These are phyloP conservation scores for Xerus rutilus DNA, from an alignment of 2,797 vertebrate species.

Conservation along the genomic window DNA sequence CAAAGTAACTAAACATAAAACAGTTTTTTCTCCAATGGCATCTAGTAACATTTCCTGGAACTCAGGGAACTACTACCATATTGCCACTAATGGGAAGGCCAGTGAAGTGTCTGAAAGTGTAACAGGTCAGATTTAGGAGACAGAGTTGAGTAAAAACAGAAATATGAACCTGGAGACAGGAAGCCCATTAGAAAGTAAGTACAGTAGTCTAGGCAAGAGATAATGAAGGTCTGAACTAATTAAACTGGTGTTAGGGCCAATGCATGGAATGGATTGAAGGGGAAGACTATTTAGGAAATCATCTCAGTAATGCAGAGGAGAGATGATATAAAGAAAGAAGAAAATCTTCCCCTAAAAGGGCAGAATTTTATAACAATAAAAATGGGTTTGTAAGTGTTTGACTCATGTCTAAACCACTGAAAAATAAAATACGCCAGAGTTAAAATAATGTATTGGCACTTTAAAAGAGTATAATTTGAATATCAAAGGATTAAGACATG, in stretches of 20 bases:
- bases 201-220: neutral
- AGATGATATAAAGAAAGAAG: neutral
- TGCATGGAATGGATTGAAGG: neutral
- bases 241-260: neutral
- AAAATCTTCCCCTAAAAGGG: neutral
- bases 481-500: neutral
- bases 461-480: conserved; percentile 20
- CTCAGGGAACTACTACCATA: neutral
- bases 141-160: conserved; percentile 14
- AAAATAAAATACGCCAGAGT: conserved; percentile 16
- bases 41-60: conserved; percentile 38
- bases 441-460: conserved; percentile 11
- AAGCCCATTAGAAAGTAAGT: conserved; percentile 7
- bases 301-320: neutral
- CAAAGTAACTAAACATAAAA: conserved; percentile 45
- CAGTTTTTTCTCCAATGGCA: neutral
- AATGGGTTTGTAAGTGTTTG: neutral
- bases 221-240: neutral
- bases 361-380: neutral
- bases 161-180: conserved; percentile 4
- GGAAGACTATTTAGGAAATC: neutral
- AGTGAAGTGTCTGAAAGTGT: neutral
- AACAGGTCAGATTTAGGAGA: conserved; percentile 9
- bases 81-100: neutral
- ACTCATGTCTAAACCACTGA: neutral